A percentile compares a stretch with the other conserved stretches of the same genome.
phyloP scores from a whole-genome alignment of 2,113 vertebrate species.

The Cyprinodon brontotheroides region DNA sequence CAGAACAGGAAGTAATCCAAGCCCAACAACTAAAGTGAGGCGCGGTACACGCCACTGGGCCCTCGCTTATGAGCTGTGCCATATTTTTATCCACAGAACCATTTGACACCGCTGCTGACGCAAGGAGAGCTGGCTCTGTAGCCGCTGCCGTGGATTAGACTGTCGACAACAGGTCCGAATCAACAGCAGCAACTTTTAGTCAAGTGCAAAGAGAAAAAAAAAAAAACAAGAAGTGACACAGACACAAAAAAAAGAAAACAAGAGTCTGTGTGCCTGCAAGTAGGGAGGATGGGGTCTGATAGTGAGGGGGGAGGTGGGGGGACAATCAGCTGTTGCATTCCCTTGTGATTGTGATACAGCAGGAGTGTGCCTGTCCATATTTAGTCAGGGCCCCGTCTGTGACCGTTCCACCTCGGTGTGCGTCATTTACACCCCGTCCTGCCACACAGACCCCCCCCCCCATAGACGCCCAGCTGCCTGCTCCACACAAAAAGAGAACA shows the following conservation, averaged over 20 bases:
- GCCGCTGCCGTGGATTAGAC: slow-evolving; percentile 14
- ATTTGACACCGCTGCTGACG: slow-evolving; percentile 79
- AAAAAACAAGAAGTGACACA: background rate
- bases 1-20: slow-evolving; percentile 60
- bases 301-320: slow-evolving; percentile 5
- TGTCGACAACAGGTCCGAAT: background rate
- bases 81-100: slow-evolving; percentile 77
- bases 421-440: slow-evolving; percentile 85
- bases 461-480: slow-evolving; percentile 53
- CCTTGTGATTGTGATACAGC: slow-evolving; percentile 80
- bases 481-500: slow-evolving; percentile 41
- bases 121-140: slow-evolving; percentile 50
- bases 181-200: background rate
- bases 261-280: slow-evolving; percentile 35
- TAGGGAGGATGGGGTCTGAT: slow-evolving; percentile 45
- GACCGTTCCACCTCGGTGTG: slow-evolving; percentile 76
- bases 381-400: slow-evolving; percentile 86
- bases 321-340: slow-evolving; percentile 87
- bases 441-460: slow-evolving; percentile 61
- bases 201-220: background rate
- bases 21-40: slow-evolving; percentile 62
- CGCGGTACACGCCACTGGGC: slow-evolving; percentile 65
- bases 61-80: slow-evolving; percentile 71
- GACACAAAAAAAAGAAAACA: background rate
- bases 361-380: slow-evolving; percentile 85